Evolutionary conservation across 2,888 invertebrate genomes (phyloP), one percentile per base, ranked within the genome.

Genomic region (Pecten maximus): DNA sequence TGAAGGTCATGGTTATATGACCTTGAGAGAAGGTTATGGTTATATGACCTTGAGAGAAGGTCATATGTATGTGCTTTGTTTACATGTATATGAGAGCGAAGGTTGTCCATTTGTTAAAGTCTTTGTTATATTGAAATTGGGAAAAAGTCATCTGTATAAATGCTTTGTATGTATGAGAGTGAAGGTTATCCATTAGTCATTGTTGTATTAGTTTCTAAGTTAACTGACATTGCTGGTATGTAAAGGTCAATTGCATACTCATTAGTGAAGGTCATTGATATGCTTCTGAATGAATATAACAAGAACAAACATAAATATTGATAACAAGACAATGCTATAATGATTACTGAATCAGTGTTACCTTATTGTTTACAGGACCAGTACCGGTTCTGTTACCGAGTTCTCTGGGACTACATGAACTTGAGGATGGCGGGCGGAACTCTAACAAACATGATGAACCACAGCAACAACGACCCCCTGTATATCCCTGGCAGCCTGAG

Each of bases 311-410:
- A n/a, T n/a, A n/a, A 16, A 48, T 48, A 48, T 48, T 48, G 19
- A 48, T 48, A 19, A 48, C 19, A 4, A 8, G 19, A 2, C 54
- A 54, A 23, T 54, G 54, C 19, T 54, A 8, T 54, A 54, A 23
- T 54, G 54, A 23, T 54, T 23, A n/a, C n/a, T 54, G 54, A 23
- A 10, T 3, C 23, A 23, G 54, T 35, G 23, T 74, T 35, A 23
- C 2, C 35, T n/a, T 39, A 12, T 48, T 86, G 87, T 54, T 94
- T 95, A 19, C 94, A 96, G 96, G 96, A 96, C 35, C 96, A 96
- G 93, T 96, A 96, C 93, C 93, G 95, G n/a, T 96, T 96, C 92
- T 95, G 95, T 92, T 96, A 96, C 95, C 96, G 96, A 90, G 92
- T 95, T 44, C 91, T 96, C 60, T 95, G 96, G 95, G 95, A 95